Conservation (phyloP, 2,888 invertebrate genomes). For the Dasysyrphus tricinctus region DNA sequence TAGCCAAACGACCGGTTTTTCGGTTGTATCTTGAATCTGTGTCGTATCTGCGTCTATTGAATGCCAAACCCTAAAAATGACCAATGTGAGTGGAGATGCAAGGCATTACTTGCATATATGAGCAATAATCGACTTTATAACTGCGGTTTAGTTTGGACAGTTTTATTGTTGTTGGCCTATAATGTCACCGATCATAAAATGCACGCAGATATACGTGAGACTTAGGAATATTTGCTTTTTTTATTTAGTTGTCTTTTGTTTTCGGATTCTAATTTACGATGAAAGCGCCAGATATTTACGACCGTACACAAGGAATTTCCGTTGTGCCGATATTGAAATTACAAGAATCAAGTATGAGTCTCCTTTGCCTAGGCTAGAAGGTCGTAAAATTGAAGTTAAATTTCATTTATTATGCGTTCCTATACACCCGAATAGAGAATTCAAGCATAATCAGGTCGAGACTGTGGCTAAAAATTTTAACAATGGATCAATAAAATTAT, state of each 20-base stretch:
- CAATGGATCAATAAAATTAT: constrained; percentile 68
- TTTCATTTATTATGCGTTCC: constrained; percentile 55
- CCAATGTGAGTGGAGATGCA: constrained; percentile 43
- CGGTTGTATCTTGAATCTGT: constrained; percentile 11
- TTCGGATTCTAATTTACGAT: constrained; percentile 71
- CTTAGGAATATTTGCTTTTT: constrained; percentile 30
- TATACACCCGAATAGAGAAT: constrained; percentile 37
- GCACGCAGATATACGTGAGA: constrained; percentile 42
- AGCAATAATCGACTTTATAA: constrained; percentile 70
- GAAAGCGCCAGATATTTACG: constrained; percentile 74
- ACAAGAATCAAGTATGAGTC: constrained; percentile 24
- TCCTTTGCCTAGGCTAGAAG: not conserved
- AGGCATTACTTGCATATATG: constrained; percentile 44
- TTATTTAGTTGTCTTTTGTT: constrained; percentile 52
- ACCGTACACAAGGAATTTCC: constrained; percentile 72
- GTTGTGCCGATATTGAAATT: constrained; percentile 69
- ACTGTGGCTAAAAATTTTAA: constrained; percentile 66
- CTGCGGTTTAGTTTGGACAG: constrained; percentile 70
- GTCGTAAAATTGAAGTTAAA: constrained; percentile 63
- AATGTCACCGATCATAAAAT: constrained; percentile 65
- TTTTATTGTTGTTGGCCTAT: constrained; percentile 68
- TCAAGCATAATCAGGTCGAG: constrained; percentile 59
- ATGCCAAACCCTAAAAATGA: constrained; percentile 68
- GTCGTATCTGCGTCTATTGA: constrained; percentile 33
- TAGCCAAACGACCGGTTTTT: constrained; percentile 29